Evolutionary conservation across 2,888 invertebrate species (phyloP).

Genomic region (Diarsia brunnea): DNA sequence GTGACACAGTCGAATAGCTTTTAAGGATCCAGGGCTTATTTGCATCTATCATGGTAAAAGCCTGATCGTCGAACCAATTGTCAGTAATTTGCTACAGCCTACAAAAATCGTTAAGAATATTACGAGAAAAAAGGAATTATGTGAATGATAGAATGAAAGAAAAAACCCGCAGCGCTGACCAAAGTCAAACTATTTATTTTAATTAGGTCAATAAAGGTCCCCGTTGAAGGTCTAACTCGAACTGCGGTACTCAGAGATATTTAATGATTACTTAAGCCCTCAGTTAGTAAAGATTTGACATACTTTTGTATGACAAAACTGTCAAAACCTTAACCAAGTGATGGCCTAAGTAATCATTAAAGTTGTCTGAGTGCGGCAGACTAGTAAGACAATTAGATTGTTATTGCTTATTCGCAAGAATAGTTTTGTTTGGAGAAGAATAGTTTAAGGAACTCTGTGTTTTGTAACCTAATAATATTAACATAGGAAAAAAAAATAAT

Average conservation of each 20-base stretch:
- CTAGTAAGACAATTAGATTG: not conserved
- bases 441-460: too few species aligned
- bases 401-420: not conserved
- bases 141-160: not conserved
- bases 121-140: not conserved
- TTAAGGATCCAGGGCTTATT: not conserved
- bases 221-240: not conserved
- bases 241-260: too few species aligned
- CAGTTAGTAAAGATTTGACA: too few species aligned
- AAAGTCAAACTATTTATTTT: not conserved
- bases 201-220: not conserved
- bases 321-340: too few species aligned
- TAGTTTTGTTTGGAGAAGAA: not conserved
- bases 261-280: too few species aligned
- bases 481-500: not conserved
- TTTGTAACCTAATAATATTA: too few species aligned
- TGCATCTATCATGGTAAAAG: too few species aligned
- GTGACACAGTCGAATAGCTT: not conserved
- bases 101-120: not conserved
- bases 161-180: not conserved
- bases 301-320: too few species aligned
- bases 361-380: too few species aligned
- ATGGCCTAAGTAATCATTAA: too few species aligned
- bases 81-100: conserved; percentile 7
- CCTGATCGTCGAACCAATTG: not conserved